A percentile compares a stretch with the other conserved stretches of the same genome.
Conservation (phyloP, 2,113 vertebrate genomes). For the Erythrocercus mccallii region DNA sequence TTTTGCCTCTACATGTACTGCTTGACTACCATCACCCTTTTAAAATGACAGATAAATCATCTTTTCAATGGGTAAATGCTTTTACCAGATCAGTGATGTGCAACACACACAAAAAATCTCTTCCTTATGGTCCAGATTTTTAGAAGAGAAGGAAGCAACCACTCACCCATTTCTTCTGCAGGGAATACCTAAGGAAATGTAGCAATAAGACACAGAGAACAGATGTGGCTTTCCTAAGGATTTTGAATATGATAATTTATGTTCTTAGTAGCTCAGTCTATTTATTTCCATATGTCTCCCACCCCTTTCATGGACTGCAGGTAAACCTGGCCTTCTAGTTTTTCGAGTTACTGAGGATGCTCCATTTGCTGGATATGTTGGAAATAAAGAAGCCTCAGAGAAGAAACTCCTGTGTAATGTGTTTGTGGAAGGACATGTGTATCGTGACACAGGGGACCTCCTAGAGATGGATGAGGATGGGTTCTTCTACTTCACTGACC, state of each 20-base stretch:
- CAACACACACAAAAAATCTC: neutral
- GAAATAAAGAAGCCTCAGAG: slow-evolving; percentile 6
- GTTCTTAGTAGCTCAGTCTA: neutral
- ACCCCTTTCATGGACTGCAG: neutral
- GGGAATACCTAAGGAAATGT: neutral
- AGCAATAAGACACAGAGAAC: neutral
- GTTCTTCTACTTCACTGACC: slow-evolving; percentile 79
- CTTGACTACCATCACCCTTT: neutral
- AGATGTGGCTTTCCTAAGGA: neutral
- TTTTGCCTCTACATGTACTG: neutral
- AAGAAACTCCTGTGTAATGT: slow-evolving; percentile 5
- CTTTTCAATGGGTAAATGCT: neutral
- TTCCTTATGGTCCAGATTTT: neutral
- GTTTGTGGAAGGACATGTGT: slow-evolving; percentile 2
- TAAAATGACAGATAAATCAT: neutral
- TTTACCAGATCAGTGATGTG: neutral
- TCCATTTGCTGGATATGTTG: slow-evolving; percentile 13
- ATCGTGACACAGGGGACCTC: slow-evolving; percentile 79
- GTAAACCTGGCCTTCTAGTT: slow-evolving; percentile 13
- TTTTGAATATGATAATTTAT: neutral
- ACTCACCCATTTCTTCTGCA: neutral
- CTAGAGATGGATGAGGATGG: slow-evolving; percentile 68
- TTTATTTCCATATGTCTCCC: neutral
- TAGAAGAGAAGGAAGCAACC: neutral
- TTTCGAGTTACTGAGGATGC: neutral